Conservation (phyloP, 1,140 invertebrate genomes). For the Pseudachorutes palmiensis region DNA sequence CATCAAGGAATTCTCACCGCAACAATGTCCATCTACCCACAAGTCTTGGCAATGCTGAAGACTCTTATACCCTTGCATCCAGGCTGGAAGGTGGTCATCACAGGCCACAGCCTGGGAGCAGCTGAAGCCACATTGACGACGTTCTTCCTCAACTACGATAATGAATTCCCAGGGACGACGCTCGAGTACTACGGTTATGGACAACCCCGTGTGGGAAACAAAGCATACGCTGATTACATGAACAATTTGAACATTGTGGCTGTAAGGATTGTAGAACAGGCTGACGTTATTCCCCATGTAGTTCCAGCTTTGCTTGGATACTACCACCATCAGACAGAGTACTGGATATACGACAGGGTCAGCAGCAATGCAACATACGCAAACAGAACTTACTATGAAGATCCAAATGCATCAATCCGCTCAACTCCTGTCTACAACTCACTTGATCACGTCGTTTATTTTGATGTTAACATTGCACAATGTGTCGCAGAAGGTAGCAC, state of each 20-base stretch:
- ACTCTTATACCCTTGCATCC: not conserved
- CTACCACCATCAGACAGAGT: not conserved
- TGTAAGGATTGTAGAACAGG: not conserved
- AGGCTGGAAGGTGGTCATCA: not conserved
- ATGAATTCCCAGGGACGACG: not conserved
- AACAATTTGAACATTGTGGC: not conserved
- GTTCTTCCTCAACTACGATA: not conserved
- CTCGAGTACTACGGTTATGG: not conserved
- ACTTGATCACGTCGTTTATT: too few relatives aligned
- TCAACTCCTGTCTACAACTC: too few relatives aligned
- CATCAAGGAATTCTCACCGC: not conserved
- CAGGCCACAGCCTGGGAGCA: slow-evolving; percentile 4
- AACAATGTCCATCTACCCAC: not conserved
- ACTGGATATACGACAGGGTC: not conserved
- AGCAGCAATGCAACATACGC: not conserved
- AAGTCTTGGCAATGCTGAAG: not conserved
- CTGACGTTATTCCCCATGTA: not conserved
- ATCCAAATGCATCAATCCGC: too few relatives aligned
- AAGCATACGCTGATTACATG: not conserved
- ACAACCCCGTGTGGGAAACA: slow-evolving; percentile 1
- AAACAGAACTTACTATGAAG: not conserved
- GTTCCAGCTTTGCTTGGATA: not conserved
- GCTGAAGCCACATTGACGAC: not conserved
- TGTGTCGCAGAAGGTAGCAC: too few relatives aligned
- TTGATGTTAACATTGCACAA: too few relatives aligned